A percentile compares a stretch with the other conserved stretches of the same genome.
Conservation (phyloP, 2,113 vertebrate species). For the Eulacestoma nigropectus region DNA sequence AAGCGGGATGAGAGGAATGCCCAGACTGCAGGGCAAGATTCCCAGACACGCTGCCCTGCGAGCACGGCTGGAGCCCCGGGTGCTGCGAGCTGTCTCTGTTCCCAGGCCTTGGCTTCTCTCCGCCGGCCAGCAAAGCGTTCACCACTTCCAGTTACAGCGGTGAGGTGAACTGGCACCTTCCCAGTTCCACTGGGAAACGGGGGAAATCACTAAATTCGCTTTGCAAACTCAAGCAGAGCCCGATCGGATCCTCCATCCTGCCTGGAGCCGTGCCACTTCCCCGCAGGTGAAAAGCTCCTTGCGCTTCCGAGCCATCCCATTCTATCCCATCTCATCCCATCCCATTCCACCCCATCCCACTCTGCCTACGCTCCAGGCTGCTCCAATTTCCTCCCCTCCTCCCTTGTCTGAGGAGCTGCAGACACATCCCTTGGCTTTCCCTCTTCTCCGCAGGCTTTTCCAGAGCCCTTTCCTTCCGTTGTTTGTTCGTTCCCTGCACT, state of each 20-base stretch:
- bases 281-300: neutral
- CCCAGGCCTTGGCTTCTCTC: neutral
- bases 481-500: slow-evolving; percentile 27
- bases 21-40: neutral
- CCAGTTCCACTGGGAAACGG: neutral
- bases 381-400: slow-evolving; percentile 19
- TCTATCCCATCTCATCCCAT: neutral
- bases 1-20: neutral
- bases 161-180: neutral
- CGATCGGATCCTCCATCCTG: neutral
- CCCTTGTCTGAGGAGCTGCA: neutral
- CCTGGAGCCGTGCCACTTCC: neutral
- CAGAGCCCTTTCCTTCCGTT: neutral
- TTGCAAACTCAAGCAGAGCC: neutral
- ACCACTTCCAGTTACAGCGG: neutral
- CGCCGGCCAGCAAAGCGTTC: neutral
- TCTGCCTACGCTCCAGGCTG: neutral
- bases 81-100: neutral
- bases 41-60: neutral
- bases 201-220: neutral
- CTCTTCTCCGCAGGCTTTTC: neutral
- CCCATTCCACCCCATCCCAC: neutral
- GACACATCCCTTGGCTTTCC: neutral
- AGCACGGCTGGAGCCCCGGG: neutral
- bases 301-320: neutral